Conservation (phyloP, 2,888 invertebrate genomes). For the Eurois occulta region DNA sequence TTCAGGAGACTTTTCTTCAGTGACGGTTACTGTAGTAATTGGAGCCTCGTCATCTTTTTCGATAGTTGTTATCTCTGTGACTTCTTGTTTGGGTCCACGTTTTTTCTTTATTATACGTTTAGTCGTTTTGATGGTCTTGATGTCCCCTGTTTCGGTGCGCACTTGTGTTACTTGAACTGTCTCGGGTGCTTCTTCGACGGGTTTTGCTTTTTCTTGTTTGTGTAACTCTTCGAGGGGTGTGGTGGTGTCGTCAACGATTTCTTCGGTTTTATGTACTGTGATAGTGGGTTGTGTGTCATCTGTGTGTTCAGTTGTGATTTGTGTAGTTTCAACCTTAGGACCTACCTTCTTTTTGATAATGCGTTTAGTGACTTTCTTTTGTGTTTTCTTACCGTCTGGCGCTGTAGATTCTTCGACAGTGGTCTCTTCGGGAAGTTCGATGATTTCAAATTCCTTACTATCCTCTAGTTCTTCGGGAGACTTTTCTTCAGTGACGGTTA, state of each 20-base stretch:
- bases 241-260: neutral
- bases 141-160: neutral
- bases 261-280: constrained; percentile 66
- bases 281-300: constrained; percentile 62
- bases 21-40: neutral
- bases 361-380: constrained; percentile 51
- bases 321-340: neutral
- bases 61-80: neutral
- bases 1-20: neutral
- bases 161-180: neutral
- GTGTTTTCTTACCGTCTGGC: constrained; percentile 72
- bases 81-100: neutral
- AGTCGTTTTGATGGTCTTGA: neutral
- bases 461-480: constrained; percentile 41
- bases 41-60: neutral
- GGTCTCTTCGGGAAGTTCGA: constrained; percentile 70
- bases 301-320: constrained; percentile 32
- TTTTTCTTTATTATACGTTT: neutral
- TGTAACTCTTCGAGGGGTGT: constrained; percentile 5
- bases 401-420: constrained; percentile 57
- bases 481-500: constrained; percentile 14
- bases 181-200: neutral
- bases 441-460: constrained; percentile 38
- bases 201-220: constrained; percentile 25
- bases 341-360: constrained; percentile 23